phyloP scores from a whole-genome alignment of 2,797 vertebrate species.

The Smutsia temminckii region DNA sequence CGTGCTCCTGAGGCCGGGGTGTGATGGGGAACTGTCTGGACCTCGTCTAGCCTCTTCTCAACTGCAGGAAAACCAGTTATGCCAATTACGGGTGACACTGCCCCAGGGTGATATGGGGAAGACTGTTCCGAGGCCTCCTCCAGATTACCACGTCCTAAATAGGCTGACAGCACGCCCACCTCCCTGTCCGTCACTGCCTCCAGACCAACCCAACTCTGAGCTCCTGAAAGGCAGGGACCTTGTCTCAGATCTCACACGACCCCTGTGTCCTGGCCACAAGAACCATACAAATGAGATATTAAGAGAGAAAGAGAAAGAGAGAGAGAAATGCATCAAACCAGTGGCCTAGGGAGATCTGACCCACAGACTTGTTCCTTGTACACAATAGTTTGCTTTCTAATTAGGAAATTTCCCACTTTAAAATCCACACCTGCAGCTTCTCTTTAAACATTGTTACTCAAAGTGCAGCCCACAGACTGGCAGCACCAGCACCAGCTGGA shows the following conservation, averaged over 20 bases:
- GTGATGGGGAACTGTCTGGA: slow-evolving; percentile 50
- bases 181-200: neutral
- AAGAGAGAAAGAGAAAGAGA: neutral
- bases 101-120: slow-evolving; percentile 12
- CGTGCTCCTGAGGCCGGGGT: neutral
- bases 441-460: neutral
- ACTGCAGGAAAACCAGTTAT: neutral
- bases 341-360: neutral
- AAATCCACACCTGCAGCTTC: neutral
- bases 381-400: neutral
- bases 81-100: slow-evolving; percentile 33
- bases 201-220: neutral
- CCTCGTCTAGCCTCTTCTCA: slow-evolving; percentile 60
- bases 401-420: neutral
- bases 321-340: neutral
- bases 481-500: rapidly evolving
- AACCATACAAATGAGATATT: neutral
- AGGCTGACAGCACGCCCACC: neutral
- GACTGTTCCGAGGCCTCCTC: neutral
- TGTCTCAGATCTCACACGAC: neutral
- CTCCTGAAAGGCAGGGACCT: neutral
- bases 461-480: neutral
- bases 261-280: no score
- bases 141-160: slow-evolving; percentile 21
- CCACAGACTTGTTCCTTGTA: neutral